Evolutionary conservation across 2,113 vertebrate species (phyloP).

Genomic region (Channa maculata): DNA sequence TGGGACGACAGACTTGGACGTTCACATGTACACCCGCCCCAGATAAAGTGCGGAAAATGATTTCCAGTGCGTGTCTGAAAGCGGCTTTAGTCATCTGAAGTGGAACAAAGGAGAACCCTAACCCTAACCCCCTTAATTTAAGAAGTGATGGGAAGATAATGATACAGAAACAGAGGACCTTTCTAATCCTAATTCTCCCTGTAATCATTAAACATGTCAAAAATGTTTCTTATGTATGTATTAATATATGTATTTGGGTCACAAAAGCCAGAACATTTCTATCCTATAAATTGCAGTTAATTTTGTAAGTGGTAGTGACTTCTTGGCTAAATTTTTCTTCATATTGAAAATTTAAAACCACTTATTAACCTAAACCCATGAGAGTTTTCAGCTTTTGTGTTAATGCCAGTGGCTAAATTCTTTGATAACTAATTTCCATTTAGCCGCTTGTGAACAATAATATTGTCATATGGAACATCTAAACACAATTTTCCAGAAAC

Average conservation of each 20-base stretch:
- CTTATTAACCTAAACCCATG: too few relatives aligned
- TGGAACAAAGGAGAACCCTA: not conserved
- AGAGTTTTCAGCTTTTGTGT: too few relatives aligned
- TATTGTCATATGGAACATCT: not conserved
- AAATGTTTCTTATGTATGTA: not conserved
- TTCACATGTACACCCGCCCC: too few relatives aligned
- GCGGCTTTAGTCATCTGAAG: constrained; percentile 6
- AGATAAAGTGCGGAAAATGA: too few relatives aligned
- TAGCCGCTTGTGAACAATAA: not conserved
- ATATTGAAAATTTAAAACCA: too few relatives aligned
- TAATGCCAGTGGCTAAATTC: not conserved
- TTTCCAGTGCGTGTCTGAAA: too few relatives aligned
- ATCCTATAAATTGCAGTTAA: too few relatives aligned
- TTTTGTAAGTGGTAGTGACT: too few relatives aligned
- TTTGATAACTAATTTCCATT: not conserved
- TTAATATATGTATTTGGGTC: too few relatives aligned
- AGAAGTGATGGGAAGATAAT: constrained; percentile 9
- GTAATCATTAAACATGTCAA: constrained; percentile 18
- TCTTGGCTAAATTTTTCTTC: too few relatives aligned
- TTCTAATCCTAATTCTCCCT: constrained; percentile 6
- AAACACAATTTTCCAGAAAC: not conserved
- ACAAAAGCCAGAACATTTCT: too few relatives aligned
- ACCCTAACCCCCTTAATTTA: not conserved
- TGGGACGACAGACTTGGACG: too few relatives aligned
- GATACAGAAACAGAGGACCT: not conserved